phyloP scores from a whole-genome alignment of 2,113 vertebrate species.

The Alosa alosa region DNA sequence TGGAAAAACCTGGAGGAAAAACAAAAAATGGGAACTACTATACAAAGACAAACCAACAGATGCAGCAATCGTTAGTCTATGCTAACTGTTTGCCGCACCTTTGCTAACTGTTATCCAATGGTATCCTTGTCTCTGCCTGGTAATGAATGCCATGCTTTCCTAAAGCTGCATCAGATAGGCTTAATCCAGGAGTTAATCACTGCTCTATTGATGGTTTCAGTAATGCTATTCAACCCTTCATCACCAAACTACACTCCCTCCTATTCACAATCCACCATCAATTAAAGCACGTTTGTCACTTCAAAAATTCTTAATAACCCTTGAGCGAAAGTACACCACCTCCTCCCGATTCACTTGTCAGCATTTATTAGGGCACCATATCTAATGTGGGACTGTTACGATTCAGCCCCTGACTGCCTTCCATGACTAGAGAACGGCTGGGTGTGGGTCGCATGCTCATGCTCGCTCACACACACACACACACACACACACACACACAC shows the following conservation, averaged over 20 bases:
- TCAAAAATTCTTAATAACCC: slow-evolving; percentile 7
- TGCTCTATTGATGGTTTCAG: background rate
- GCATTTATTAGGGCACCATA: slow-evolving; percentile 3
- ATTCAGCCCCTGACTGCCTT: slow-evolving; percentile 1
- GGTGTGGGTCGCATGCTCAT: background rate
- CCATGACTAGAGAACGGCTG: background rate
- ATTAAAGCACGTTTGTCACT: slow-evolving; percentile 18
- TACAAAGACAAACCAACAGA: background rate
- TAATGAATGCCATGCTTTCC: background rate
- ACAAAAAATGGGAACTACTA: background rate
- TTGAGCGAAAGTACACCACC: slow-evolving; percentile 10
- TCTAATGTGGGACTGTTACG: slow-evolving; percentile 5
- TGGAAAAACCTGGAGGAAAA: background rate
- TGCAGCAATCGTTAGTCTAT: background rate
- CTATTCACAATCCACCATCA: slow-evolving; percentile 1
- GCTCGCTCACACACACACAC: background rate
- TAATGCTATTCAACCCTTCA: background rate
- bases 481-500: background rate
- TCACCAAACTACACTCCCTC: slow-evolving; percentile 7
- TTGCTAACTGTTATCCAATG: background rate
- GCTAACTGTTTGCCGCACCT: too few relatives aligned
- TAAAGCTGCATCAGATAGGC: background rate
- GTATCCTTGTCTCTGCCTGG: background rate
- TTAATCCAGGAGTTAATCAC: background rate
- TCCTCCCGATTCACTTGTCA: slow-evolving; percentile 1